Conservation (phyloP, 2,888 invertebrate species). For the Hyposoter dolosus region DNA sequence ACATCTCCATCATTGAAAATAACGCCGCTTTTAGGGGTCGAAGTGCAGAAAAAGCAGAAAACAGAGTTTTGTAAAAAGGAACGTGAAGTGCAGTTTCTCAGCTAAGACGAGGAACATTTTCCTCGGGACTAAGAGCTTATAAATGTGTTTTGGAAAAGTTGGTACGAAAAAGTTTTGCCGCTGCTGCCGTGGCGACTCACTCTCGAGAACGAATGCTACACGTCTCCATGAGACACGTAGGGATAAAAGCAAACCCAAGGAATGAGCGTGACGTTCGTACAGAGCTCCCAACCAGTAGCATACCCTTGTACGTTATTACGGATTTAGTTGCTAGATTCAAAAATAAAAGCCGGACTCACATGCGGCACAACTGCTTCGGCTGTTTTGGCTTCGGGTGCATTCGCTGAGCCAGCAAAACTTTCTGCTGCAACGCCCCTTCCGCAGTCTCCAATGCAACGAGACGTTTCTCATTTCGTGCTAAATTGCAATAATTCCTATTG, state of each 20-base stretch:
- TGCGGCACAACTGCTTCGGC: slow-evolving; percentile 35
- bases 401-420: slow-evolving; percentile 76
- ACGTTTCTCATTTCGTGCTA: not conserved
- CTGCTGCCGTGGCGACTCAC: slow-evolving; percentile 40
- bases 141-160: slow-evolving; percentile 72
- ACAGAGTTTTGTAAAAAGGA: slow-evolving; percentile 27
- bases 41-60: slow-evolving; percentile 19
- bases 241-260: slow-evolving; percentile 48
- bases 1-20: slow-evolving; percentile 47
- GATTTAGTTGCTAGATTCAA: slow-evolving; percentile 67
- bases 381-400: slow-evolving; percentile 49
- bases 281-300: slow-evolving; percentile 29
- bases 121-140: slow-evolving; percentile 66
- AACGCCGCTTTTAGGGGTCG: slow-evolving; percentile 50
- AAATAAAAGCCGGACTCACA: slow-evolving; percentile 65
- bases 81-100: slow-evolving; percentile 32
- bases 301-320: slow-evolving; percentile 61
- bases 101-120: slow-evolving; percentile 29
- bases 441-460: slow-evolving; percentile 49
- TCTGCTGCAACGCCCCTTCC: slow-evolving; percentile 71
- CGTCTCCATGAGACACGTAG: slow-evolving; percentile 53
- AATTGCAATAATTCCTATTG: not conserved
- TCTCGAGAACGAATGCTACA: slow-evolving; percentile 49
- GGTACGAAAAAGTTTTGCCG: slow-evolving; percentile 58
- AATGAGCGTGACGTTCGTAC: slow-evolving; percentile 40